Base-by-base conservation (phyloP, 2,888 invertebrate species). In the Zygogramma bicolorata region DNA sequence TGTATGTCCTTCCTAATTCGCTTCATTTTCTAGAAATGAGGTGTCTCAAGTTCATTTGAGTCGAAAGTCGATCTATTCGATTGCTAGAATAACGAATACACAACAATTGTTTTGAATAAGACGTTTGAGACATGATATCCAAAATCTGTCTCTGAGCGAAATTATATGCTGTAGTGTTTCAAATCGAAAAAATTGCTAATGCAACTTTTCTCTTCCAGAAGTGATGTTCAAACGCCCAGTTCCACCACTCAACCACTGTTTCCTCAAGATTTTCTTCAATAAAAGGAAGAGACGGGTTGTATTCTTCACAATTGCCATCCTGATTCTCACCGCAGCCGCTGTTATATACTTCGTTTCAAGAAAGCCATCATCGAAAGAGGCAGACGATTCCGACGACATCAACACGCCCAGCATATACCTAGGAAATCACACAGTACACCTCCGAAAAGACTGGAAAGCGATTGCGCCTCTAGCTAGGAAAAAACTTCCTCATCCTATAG, bases 401-500 rank as follows among this genome's bases (percentile, higher is more conserved):
- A 13, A 40, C 15, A 29, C 1, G 15, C 20, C 10, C n/a, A 40
- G 13, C 61, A 22, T n/a, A 25, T 20, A 27, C 3, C 27, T 42
- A 18, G 63, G 63, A 27, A 40, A 46, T 13, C n/a, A 31, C 63
- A 27, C 1, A 15, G 15, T 63, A 5, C 42, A 42, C 34, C 2
- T 5, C 25, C 49, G 22, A 25, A 15, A 22, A 13, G 62, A 71
- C 10, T 94, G 94, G 94, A 85, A 89, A 0, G 93, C 92, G 0
- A 89, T 90, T 80, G 89, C 90, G 0, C 88, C 90, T 0, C 20
- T 20, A 7, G 13, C 59, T 15, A 13, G 6, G 3, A 29, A 42
- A 22, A 15, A 20, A 2, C 53, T 77, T 0, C 65, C 62, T 1
- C 46, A 25, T 3, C 75, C 79, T 2, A 65, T 73, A 13, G 6